phyloP scores from a whole-genome alignment of 2,113 vertebrate species.

The Ursus arctos region DNA sequence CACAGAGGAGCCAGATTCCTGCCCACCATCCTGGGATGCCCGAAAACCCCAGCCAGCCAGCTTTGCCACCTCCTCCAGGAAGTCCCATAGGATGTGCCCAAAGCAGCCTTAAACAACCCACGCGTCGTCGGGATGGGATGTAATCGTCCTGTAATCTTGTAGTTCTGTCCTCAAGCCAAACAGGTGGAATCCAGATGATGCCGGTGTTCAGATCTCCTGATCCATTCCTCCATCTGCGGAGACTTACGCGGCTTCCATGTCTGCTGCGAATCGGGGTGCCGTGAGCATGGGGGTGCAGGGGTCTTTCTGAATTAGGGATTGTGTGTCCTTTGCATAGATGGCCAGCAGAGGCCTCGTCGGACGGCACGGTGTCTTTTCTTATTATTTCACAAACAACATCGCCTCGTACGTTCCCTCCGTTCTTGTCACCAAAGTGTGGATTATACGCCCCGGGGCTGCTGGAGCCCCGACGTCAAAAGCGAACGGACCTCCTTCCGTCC shows the following conservation, averaged over 20 bases:
- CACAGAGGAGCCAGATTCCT: no score
- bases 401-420: not conserved
- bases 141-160: no score
- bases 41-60: not conserved
- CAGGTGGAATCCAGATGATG: no score
- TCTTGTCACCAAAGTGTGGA: not conserved
- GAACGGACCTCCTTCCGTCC: not conserved
- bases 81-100: not conserved
- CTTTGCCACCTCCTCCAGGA: not conserved
- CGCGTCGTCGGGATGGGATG: fast-evolving
- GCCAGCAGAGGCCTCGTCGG: no score
- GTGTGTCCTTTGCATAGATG: not conserved
- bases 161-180: no score
- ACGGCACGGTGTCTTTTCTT: not conserved
- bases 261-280: not conserved
- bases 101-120: not conserved
- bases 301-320: not conserved
- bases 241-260: no score
- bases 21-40: not conserved
- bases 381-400: not conserved
- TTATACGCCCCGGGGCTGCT: no score
- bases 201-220: fast-evolving
- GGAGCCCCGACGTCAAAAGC: not conserved
- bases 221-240: not conserved
- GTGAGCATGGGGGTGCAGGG: not conserved